A percentile compares a stretch with the other conserved stretches of the same genome.
phyloP scores from a whole-genome alignment of 2,113 vertebrate genomes.

The human (Homo sapiens) region DNA sequence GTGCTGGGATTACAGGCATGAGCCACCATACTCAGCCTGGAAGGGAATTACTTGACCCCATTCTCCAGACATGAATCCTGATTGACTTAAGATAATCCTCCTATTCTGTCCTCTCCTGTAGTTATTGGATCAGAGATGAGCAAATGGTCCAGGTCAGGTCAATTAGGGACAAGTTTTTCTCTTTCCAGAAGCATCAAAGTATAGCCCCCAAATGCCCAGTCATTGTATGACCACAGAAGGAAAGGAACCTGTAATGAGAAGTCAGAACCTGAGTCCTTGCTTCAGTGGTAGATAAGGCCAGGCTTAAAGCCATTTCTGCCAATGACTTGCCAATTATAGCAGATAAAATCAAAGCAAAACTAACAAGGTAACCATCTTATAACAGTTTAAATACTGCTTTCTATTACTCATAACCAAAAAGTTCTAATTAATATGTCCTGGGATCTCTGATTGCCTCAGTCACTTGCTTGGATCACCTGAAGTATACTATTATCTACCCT shows the following conservation, averaged over 20 bases:
- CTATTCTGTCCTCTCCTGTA: not conserved
- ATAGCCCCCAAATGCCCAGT: too few species aligned
- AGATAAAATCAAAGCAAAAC: not conserved
- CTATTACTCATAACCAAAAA: not conserved
- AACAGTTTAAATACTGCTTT: not conserved
- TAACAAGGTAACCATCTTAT: not conserved
- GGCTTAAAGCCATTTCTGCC: not conserved
- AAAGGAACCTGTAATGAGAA: not conserved
- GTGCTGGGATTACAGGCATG: too few species aligned
- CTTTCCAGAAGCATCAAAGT: not conserved
- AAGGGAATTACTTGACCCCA: not conserved
- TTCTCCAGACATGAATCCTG: not conserved
- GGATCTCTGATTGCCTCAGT: not conserved
- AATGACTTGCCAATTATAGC: not conserved
- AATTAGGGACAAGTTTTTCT: not conserved
- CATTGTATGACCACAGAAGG: not conserved
- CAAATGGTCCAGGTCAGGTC: not conserved
- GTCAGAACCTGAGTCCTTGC: not conserved
- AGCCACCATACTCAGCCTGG: too few species aligned
- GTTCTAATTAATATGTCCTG: not conserved
- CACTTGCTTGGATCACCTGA: not conserved
- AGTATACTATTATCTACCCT: not conserved
- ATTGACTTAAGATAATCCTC: not conserved
- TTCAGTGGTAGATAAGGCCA: not conserved
- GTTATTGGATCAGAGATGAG: not conserved